phyloP scores from a whole-genome alignment of 1,140 invertebrate genomes.

The Battus philenor region DNA sequence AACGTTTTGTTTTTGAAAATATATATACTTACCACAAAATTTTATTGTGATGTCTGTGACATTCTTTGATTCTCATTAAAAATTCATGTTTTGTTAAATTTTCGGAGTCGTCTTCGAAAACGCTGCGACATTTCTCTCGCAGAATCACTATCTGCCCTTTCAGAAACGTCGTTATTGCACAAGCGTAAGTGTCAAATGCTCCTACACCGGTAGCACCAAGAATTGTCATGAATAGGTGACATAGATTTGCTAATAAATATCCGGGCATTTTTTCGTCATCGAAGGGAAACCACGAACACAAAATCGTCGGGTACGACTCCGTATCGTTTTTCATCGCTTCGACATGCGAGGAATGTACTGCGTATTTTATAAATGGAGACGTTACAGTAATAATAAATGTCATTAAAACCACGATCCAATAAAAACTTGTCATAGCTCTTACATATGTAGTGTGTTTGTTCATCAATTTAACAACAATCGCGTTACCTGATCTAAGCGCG shows the following conservation, averaged over 20 bases:
- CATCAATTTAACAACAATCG: slow-evolving; percentile 22
- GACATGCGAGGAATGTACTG: slow-evolving; percentile 24
- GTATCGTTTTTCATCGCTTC: slow-evolving; percentile 28
- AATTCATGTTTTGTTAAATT: slow-evolving; percentile 19
- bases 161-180: slow-evolving; percentile 35
- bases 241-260: slow-evolving; percentile 24
- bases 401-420: slow-evolving; percentile 34
- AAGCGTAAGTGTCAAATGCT: slow-evolving; percentile 39
- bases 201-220: slow-evolving; percentile 36
- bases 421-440: slow-evolving; percentile 37
- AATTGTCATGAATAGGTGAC: slow-evolving; percentile 33
- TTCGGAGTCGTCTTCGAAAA: slow-evolving; percentile 28
- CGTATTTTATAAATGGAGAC: slow-evolving; percentile 39
- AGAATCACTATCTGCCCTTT: slow-evolving; percentile 38
- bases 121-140: slow-evolving; percentile 29
- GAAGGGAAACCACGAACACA: slow-evolving; percentile 55
- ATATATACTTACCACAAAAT: slow-evolving; percentile 33
- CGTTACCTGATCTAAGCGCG: slow-evolving; percentile 21
- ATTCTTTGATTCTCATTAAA: slow-evolving; percentile 38
- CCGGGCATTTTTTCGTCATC: slow-evolving; percentile 41
- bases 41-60: slow-evolving; percentile 44
- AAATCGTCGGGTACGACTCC: slow-evolving; percentile 40
- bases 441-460: slow-evolving; percentile 36
- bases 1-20: background rate
- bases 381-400: slow-evolving; percentile 29